Conservation (phyloP, 2,797 vertebrate genomes). For the Falco biarmicus region DNA sequence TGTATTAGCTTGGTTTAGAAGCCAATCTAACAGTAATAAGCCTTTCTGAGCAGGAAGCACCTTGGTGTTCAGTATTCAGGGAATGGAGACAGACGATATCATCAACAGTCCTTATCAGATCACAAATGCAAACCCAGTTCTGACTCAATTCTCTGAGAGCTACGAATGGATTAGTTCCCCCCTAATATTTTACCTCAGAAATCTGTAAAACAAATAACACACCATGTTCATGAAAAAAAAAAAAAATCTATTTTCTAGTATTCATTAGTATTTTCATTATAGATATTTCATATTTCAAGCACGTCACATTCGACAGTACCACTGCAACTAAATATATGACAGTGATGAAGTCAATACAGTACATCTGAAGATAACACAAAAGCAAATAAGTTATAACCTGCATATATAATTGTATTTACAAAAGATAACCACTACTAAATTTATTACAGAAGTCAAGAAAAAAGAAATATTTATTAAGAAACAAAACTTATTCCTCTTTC, state of each 20-base stretch:
- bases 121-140: constrained; percentile 29
- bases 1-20: constrained; percentile 48
- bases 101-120: background rate
- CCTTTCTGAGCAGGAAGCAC: constrained; percentile 25
- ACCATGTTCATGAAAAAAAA: background rate
- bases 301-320: background rate
- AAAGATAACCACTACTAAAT: background rate
- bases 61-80: background rate
- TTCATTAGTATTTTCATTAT: background rate
- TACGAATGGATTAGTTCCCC: background rate
- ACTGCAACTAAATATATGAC: background rate
- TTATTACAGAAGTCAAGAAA: background rate
- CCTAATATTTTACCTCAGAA: background rate
- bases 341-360: background rate
- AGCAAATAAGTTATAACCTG: background rate
- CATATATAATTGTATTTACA: background rate
- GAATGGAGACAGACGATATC: background rate
- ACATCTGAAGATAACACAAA: background rate
- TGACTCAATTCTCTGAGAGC: background rate
- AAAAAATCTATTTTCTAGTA: background rate
- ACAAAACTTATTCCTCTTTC: background rate
- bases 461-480: background rate
- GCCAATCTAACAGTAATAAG: constrained; percentile 46
- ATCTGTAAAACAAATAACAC: background rate
- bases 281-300: background rate